Evolutionary conservation across 2,113 vertebrate genomes (phyloP).

Genomic region (Pteropus alecto): DNA sequence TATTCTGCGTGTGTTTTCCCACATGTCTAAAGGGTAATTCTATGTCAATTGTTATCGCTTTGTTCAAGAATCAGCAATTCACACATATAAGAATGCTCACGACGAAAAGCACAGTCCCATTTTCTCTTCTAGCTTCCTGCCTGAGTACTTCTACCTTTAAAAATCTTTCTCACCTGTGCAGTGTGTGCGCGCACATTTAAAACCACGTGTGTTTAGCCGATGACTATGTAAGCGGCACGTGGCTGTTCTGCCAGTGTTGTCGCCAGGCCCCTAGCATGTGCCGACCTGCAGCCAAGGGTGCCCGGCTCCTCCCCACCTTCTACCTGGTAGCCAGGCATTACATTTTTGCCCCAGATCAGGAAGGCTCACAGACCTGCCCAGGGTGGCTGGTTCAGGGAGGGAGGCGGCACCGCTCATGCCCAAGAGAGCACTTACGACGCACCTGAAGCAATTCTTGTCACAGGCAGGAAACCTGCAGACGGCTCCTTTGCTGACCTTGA

Average conservation of each 20-base stretch:
- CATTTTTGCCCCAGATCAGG: neutral
- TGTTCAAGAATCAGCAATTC: slow-evolving; percentile 12
- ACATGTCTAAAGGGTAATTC: neutral
- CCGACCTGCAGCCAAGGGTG: neutral
- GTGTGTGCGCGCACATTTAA: fast-evolving
- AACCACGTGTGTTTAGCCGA: neutral
- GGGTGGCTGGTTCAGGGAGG: neutral
- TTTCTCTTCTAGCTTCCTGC: neutral
- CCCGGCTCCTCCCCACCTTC: neutral
- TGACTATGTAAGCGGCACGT: fast-evolving
- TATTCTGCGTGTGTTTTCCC: neutral
- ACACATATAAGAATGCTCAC: neutral
- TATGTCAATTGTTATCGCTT: slow-evolving; percentile 18
- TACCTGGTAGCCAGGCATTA: neutral
- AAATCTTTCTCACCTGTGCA: neutral
- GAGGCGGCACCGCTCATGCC: neutral
- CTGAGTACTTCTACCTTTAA: neutral
- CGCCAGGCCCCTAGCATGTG: too few species aligned
- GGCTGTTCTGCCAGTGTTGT: neutral
- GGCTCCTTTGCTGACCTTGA: neutral
- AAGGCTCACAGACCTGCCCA: neutral
- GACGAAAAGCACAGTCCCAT: neutral
- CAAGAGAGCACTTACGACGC: neutral
- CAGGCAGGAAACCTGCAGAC: neutral
- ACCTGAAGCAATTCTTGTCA: neutral